Evolutionary conservation across 2,113 vertebrate genomes (phyloP).

Genomic region (Propithecus coquereli): DNA sequence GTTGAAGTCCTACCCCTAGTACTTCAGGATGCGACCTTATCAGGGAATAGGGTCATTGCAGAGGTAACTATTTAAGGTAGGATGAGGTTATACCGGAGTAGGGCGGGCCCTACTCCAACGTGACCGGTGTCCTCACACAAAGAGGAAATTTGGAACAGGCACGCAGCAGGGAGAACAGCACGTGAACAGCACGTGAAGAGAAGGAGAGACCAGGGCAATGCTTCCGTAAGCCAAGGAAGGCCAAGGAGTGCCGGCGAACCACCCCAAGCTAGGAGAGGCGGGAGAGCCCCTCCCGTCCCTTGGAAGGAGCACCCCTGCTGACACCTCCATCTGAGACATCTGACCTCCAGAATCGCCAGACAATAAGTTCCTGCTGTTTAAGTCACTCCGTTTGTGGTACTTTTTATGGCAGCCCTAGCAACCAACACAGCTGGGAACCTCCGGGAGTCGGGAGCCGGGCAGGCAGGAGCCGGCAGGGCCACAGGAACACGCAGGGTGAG

Average conservation of each 20-base stretch:
- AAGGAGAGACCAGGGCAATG: background rate
- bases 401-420: background rate
- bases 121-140: no score
- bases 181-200: background rate
- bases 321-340: background rate
- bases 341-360: background rate
- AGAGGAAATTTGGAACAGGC: background rate
- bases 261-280: background rate
- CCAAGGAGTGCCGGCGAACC: background rate
- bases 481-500: background rate
- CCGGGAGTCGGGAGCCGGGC: background rate
- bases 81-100: background rate
- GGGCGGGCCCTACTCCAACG: background rate
- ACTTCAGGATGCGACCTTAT: background rate
- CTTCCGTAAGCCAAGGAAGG: background rate
- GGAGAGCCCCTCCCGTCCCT: background rate
- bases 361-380: background rate
- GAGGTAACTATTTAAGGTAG: no score
- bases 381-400: accelerated
- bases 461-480: accelerated
- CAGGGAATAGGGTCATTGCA: background rate
- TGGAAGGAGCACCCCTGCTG: background rate
- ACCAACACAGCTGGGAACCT: background rate
- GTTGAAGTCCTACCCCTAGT: background rate
- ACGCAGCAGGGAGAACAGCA: no score